Evolutionary conservation across 2,888 invertebrate genomes (phyloP).

Genomic region (Heliconius erato): DNA sequence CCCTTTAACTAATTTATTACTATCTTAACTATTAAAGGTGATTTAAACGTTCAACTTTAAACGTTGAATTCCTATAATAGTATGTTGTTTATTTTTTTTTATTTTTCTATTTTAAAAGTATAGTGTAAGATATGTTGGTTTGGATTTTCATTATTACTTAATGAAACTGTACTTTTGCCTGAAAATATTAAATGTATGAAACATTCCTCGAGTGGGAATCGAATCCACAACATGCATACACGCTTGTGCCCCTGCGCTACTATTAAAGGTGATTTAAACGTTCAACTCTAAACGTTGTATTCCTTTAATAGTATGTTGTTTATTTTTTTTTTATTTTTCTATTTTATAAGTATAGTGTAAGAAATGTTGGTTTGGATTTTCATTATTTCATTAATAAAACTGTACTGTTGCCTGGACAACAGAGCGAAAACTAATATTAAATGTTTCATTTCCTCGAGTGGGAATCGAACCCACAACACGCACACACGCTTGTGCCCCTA

Average conservation of each 20-base stretch:
- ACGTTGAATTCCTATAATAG: not conserved
- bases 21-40: conserved; percentile 18
- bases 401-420: no score
- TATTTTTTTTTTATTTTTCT: not conserved
- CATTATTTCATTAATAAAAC: no score
- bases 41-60: not conserved
- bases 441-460: no score
- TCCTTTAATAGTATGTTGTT: not conserved
- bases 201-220: no score
- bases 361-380: not conserved
- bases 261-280: conserved; percentile 4
- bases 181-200: no score
- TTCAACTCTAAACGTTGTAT: not conserved
- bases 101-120: not conserved
- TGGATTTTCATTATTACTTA: no score
- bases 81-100: not conserved
- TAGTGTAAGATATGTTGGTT: not conserved
- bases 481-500: no score
- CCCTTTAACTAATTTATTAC: conserved; percentile 25
- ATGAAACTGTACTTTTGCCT: no score
- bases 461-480: no score
- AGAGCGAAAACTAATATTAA: no score
- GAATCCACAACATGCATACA: no score
- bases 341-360: not conserved
- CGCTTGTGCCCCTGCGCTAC: no score